Percentiles rank a stretch among this genome's conserved stretches.
These are phyloP conservation scores for Eulacestoma nigropectus DNA, from an alignment of 2,113 vertebrate species.

Conservation along the genomic window DNA sequence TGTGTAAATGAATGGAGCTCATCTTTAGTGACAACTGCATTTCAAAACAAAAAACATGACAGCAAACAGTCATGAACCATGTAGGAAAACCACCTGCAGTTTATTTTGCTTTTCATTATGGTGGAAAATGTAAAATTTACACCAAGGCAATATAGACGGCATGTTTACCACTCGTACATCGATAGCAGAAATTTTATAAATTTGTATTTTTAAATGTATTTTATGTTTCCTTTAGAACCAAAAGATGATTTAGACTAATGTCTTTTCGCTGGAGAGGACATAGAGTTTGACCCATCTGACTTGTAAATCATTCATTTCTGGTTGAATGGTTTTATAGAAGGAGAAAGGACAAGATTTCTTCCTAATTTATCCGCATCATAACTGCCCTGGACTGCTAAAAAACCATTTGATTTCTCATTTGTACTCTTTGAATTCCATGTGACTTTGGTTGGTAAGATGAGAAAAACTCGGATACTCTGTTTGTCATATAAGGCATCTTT, in stretches of 20 bases:
- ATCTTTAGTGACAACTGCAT: background rate
- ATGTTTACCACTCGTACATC: background rate
- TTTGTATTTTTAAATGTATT: background rate
- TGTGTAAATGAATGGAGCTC: background rate
- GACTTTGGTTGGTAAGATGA: background rate
- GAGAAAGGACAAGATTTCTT: background rate
- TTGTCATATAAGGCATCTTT: background rate
- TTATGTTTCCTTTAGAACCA: background rate
- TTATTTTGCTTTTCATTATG: background rate
- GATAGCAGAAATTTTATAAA: background rate
- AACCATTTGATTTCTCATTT: background rate
- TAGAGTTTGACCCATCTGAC: background rate
- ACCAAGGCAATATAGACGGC: background rate
- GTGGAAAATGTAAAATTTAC: background rate
- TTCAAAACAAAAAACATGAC: background rate
- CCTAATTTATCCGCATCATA: background rate
- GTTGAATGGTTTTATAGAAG: background rate
- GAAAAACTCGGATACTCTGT: background rate
- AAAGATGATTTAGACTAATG: background rate
- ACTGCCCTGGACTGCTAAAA: background rate
- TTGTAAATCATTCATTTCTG: background rate
- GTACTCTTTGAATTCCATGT: background rate
- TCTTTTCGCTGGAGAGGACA: background rate
- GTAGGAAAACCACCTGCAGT: background rate
- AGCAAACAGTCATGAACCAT: background rate